phyloP scores from a whole-genome alignment of 2,113 vertebrate species.

The Ranitomeya variabilis region DNA sequence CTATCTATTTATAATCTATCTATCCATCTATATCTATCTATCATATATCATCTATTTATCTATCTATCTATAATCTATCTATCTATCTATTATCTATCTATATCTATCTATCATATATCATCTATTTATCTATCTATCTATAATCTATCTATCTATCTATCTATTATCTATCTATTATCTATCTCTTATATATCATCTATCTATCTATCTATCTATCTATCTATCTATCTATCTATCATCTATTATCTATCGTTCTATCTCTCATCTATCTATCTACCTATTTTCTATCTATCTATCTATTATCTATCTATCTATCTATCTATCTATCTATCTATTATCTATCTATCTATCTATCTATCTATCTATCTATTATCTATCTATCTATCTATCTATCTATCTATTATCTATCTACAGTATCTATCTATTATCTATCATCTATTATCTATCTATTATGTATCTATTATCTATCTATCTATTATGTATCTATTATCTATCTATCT shows the following conservation, averaged over 20 bases:
- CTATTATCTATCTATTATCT: too few species aligned
- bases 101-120: neutral
- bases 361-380: too few species aligned
- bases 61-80: neutral
- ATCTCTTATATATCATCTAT: neutral
- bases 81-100: neutral
- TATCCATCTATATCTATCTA: neutral
- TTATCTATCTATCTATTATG: too few species aligned
- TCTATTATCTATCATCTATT: too few species aligned
- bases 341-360: neutral
- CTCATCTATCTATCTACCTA: too few species aligned
- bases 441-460: too few species aligned
- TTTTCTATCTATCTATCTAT: neutral
- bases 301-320: neutral
- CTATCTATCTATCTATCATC: conserved; percentile 1
- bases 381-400: too few species aligned
- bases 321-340: neutral
- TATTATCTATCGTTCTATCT: too few species aligned
- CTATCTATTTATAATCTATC: too few species aligned
- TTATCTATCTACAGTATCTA: too few species aligned
- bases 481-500: too few species aligned
- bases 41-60: neutral
- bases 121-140: conserved; percentile 4
- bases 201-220: conserved; percentile 1
- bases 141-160: too few species aligned